Percentiles rank a stretch among this genome's conserved stretches.
Conservation (phyloP, 2,113 vertebrate genomes). For the Rhinopomastus cyanomelas region DNA sequence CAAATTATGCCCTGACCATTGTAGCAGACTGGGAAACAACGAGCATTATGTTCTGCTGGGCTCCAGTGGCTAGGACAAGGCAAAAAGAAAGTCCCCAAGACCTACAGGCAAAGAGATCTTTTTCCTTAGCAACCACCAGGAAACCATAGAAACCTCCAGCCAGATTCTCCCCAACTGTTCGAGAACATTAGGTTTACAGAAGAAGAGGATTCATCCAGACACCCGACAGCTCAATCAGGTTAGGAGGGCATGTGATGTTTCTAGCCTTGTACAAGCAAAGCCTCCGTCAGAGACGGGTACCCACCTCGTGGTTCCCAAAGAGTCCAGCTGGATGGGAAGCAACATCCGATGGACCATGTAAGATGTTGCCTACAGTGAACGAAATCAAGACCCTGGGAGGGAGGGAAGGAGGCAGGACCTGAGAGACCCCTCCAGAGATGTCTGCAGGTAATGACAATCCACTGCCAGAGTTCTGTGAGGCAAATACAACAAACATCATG, state of each 20-base stretch:
- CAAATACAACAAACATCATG: neutral
- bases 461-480: neutral
- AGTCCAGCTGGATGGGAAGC: neutral
- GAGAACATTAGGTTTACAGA: neutral
- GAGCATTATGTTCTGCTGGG: conserved; percentile 26
- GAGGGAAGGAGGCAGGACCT: neutral
- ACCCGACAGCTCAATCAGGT: neutral
- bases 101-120: neutral
- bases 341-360: neutral
- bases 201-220: neutral
- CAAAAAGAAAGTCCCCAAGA: conserved; percentile 46
- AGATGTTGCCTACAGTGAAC: neutral
- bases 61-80: neutral
- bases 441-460: neutral
- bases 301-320: neutral
- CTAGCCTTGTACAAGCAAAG: accelerated
- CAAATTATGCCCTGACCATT: conserved; percentile 30
- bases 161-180: neutral
- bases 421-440: neutral
- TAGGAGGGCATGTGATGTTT: accelerated
- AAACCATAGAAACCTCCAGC: conserved; percentile 43
- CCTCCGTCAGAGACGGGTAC: neutral
- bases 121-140: conserved; percentile 36
- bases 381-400: neutral
- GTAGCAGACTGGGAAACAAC: conserved; percentile 39